Percentiles rank a stretch among this genome's conserved stretches.
phyloP scores from a whole-genome alignment of 2,113 vertebrate genomes.

The Emydocephalus ijimae region DNA sequence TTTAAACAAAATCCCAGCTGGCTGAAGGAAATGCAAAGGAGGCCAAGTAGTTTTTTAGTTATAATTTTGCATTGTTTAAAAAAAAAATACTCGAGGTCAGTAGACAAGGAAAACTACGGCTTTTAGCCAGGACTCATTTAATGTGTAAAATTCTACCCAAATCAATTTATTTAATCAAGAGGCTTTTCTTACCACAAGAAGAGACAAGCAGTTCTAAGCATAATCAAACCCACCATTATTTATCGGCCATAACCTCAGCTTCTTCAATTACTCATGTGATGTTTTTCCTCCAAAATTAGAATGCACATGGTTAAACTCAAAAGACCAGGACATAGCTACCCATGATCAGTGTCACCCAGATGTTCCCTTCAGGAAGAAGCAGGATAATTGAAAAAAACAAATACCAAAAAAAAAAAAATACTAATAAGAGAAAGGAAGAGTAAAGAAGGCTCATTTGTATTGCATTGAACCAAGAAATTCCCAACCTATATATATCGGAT shows the following conservation, averaged over 20 bases:
- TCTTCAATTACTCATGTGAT: neutral
- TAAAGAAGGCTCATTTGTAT: neutral
- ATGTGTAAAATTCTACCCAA: neutral
- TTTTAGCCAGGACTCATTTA: neutral
- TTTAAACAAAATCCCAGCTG: neutral
- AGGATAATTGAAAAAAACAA: too few species aligned
- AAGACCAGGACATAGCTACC: neutral
- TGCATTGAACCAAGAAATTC: neutral
- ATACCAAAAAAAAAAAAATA: neutral
- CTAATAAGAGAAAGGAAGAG: neutral
- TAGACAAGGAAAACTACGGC: neutral
- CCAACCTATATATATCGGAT: neutral
- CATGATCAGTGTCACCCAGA: neutral
- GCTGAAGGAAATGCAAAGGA: neutral
- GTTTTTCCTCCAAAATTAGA: neutral
- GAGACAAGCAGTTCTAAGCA: neutral
- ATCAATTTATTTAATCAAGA: conserved; percentile 10
- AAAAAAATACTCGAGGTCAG: neutral
- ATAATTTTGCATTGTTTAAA: neutral
- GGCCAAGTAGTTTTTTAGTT: neutral
- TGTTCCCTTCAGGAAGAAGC: neutral
- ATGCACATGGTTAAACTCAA: neutral
- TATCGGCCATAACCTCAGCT: neutral
- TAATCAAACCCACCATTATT: conserved; percentile 19
- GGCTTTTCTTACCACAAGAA: neutral